Conservation (phyloP, 2,113 vertebrate genomes). For the Percina caprodes region DNA sequence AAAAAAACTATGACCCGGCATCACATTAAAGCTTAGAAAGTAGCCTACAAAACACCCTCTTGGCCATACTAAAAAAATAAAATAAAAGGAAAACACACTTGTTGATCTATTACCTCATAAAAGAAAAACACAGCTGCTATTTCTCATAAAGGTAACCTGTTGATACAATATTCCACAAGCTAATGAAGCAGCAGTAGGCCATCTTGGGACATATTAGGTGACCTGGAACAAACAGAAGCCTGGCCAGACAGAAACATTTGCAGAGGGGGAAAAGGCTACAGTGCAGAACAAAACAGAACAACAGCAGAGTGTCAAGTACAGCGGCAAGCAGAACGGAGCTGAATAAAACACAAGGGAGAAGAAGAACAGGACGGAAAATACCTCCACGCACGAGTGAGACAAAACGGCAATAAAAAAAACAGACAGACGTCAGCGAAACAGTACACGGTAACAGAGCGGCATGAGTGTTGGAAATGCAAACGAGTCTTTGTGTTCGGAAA, state of each 20-base stretch:
- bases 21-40: neutral
- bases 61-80: neutral
- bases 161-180: neutral
- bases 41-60: neutral
- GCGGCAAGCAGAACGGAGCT: slow-evolving; percentile 1
- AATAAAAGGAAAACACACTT: neutral
- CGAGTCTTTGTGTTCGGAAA: slow-evolving; percentile 42
- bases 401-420: neutral
- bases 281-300: slow-evolving; percentile 6
- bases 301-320: neutral
- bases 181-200: neutral
- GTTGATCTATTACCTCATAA: neutral
- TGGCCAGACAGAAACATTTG: neutral
- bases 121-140: neutral
- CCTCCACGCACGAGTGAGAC: slow-evolving; percentile 3
- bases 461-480: slow-evolving; percentile 1
- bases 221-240: slow-evolving; percentile 25
- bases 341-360: slow-evolving; percentile 1
- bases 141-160: neutral
- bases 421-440: neutral
- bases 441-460: neutral
- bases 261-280: neutral
- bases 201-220: slow-evolving; percentile 16
- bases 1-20: neutral
- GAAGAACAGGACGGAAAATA: neutral